phyloP scores from a whole-genome alignment of 2,888 invertebrate species.

The Macaria notata region DNA sequence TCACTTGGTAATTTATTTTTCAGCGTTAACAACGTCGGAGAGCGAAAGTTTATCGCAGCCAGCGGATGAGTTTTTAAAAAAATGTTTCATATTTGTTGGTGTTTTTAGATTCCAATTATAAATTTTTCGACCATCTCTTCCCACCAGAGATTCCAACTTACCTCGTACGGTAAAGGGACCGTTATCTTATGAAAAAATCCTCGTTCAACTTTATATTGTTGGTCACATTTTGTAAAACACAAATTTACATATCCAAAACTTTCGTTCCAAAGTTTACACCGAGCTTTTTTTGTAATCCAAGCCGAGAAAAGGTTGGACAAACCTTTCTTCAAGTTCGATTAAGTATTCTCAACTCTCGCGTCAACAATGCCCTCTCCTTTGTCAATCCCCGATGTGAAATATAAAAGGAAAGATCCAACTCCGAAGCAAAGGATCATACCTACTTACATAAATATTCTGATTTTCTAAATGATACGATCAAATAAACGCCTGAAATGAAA shows the following conservation, averaged over 20 bases:
- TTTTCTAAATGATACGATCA: constrained; percentile 30
- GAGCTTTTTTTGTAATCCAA: constrained; percentile 28
- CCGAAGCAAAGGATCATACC: constrained; percentile 17
- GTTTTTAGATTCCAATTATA: no score
- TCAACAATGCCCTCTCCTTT: constrained; percentile 39
- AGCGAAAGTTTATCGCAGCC: no score
- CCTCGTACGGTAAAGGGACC: no score
- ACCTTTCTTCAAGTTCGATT: constrained; percentile 40
- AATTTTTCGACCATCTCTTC: no score
- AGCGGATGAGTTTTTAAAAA: no score
- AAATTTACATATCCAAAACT: constrained; percentile 16
- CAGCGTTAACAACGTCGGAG: neutral
- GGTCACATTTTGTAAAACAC: constrained; percentile 10
- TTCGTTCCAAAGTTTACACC: constrained; percentile 8
- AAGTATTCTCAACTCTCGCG: constrained; percentile 38
- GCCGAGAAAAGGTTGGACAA: constrained; percentile 26
- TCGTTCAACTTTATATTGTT: constrained; percentile 3
- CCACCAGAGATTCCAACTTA: no score
- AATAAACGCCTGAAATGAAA: constrained; percentile 31
- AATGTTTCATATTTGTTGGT: no score
- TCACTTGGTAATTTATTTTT: constrained; percentile 7
- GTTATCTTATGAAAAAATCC: no score
- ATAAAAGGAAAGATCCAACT: constrained; percentile 28
- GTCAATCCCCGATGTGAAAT: constrained; percentile 35
- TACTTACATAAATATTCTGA: constrained; percentile 16